Evolutionary conservation across 2,797 vertebrate species (phyloP).

Genomic region (Eospalax fontanierii): DNA sequence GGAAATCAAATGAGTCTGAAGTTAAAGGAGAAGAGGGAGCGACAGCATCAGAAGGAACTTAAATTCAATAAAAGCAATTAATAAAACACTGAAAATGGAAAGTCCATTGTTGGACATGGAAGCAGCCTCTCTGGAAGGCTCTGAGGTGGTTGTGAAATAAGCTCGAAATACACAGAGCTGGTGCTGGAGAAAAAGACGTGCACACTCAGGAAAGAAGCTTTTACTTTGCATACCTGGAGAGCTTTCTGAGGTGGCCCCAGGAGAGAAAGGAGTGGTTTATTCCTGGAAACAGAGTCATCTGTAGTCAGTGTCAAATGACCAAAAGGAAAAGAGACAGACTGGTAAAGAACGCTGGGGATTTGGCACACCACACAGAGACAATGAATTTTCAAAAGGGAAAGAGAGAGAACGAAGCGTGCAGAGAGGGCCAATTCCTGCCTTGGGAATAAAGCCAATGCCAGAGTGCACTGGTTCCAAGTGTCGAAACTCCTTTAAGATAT

Average conservation of each 20-base stretch:
- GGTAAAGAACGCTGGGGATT: background rate
- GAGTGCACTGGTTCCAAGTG: background rate
- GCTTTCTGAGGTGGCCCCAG: background rate
- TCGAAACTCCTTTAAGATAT: slow-evolving; percentile 24
- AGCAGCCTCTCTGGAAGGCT: background rate
- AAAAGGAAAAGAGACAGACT: background rate
- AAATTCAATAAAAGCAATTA: background rate
- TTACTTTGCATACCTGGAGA: background rate
- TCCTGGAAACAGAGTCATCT: background rate
- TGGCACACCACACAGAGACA: background rate
- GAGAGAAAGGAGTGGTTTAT: background rate
- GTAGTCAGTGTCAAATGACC: background rate
- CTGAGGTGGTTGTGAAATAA: background rate
- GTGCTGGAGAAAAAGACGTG: background rate
- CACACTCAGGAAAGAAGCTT: background rate
- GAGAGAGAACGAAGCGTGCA: background rate
- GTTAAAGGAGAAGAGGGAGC: background rate
- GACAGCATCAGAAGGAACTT: background rate
- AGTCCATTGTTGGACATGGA: background rate
- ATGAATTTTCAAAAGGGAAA: background rate
- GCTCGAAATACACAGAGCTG: background rate
- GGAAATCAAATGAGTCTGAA: background rate
- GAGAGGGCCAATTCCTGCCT: background rate
- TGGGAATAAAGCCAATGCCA: background rate
- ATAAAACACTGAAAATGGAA: background rate